phyloP scores from a whole-genome alignment of 2,113 vertebrate species.

The Zosterops lateralis region DNA sequence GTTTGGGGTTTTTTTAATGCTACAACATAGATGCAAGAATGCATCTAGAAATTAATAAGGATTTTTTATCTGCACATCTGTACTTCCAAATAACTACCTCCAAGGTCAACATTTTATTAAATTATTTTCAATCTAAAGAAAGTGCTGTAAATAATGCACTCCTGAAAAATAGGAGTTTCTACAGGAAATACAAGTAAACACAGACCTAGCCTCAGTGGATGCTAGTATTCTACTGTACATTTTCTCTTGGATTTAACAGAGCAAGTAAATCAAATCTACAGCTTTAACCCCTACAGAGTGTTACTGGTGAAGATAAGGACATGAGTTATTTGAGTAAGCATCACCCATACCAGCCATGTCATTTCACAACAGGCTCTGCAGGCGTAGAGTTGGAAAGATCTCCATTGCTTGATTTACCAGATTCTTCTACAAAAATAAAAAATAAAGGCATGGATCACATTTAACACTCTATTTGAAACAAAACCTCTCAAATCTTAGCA shows the following conservation, averaged over 20 bases:
- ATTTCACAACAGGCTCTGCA: conserved; percentile 75
- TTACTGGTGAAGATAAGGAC: not conserved
- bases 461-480: not conserved
- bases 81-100: conserved; percentile 1
- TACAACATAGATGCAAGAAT: conserved; percentile 33
- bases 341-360: conserved; percentile 27
- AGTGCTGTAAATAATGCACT: conserved; percentile 19
- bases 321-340: not conserved
- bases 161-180: conserved; percentile 42
- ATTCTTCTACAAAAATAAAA: conserved; percentile 69
- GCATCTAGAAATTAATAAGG: conserved; percentile 1
- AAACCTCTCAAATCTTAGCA: not conserved
- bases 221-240: not conserved
- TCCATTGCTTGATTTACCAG: conserved; percentile 66
- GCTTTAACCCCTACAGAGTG: not conserved
- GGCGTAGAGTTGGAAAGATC: conserved; percentile 48
- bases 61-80: not conserved
- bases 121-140: conserved; percentile 23
- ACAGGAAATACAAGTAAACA: not conserved
- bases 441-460: not conserved
- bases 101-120: not conserved
- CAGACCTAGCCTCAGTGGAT: not conserved
- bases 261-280: not conserved
- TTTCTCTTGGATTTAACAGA: conserved; percentile 21
- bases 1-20: not conserved